Base-by-base conservation (phyloP, 2,797 vertebrate genomes). In the Jordanella pulchra region DNA sequence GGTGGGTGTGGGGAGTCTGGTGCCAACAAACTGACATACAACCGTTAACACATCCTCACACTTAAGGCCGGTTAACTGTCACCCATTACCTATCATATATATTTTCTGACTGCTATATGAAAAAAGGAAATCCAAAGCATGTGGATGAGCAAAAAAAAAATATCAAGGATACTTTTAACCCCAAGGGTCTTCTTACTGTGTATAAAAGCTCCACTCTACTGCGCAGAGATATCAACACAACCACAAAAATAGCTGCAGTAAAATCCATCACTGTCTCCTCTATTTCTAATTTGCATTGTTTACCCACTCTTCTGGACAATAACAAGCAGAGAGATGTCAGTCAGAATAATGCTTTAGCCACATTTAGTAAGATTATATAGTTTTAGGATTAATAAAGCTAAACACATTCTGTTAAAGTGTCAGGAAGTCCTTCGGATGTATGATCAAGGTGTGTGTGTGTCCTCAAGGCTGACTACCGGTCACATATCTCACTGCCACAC, bases 401-500 rank as follows among this genome's bases (percentile, higher is more conserved):
- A 79, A 85, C 78, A 79, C 66, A 83, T 84, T 79, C 65, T 56
- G 84, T 84, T 81, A 82, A 51, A 42, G 55, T 39, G 73, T 67
- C 65, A 74, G 50, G 44, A 35, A 30, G 64, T 55, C 54, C 48
- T 21, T 78, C 50, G 39, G 35, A 73, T 78, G 54, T 51, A 35
- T 61, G 18, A 71, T 75, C 11, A 75, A 71, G 27, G 60, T 45
- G 21, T 45, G 21, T 64, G 64, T 50, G 35, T 61, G 4, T 75
- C 51, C 58, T 74, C 23, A 0, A 30, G 65, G 76, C 30, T 1
- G 2, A 23, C 68, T 82, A 77, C 42, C 72, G 58, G 73, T 84
- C 72, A 81, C 71, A 81, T 66, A 76, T 76, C 81, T 86, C 84
- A 70, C 53, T 51, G 70, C 50, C 45, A 75, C 65, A 71, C 53